phyloP scores from a whole-genome alignment of 1,140 invertebrate genomes.

The Sitophilus oryzae region DNA sequence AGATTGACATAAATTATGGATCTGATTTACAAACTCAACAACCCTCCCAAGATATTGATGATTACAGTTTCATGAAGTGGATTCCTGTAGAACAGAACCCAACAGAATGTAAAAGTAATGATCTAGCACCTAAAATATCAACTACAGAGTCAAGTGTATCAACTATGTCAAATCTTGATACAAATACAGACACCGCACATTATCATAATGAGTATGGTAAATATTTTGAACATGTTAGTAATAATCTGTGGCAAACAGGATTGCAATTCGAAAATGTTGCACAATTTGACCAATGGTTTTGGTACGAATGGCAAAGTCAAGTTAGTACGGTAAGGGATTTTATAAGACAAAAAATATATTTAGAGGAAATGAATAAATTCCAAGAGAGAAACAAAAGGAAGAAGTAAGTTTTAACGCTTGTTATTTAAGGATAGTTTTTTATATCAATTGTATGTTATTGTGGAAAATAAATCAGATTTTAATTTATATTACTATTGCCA shows the following conservation, averaged over 20 bases:
- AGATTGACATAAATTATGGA: slow-evolving; percentile 16
- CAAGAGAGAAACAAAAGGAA: no score
- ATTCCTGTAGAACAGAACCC: slow-evolving; percentile 17
- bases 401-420: no score
- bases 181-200: background rate
- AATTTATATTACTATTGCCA: no score
- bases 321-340: slow-evolving; percentile 33
- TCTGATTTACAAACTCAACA: background rate
- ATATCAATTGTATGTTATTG: no score
- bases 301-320: slow-evolving; percentile 34
- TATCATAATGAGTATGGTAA: slow-evolving; percentile 22
- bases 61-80: slow-evolving; percentile 29
- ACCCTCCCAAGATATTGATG: background rate
- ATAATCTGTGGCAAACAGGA: slow-evolving; percentile 30
- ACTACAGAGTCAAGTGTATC: no score
- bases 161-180: no score
- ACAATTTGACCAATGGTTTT: slow-evolving; percentile 35
- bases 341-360: slow-evolving; percentile 40
- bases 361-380: slow-evolving; percentile 39
- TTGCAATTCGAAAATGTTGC: slow-evolving; percentile 30
- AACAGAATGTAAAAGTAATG: background rate
- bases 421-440: no score
- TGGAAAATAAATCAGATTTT: no score
- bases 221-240: slow-evolving; percentile 33
- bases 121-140: background rate